A percentile compares a stretch with the other conserved stretches of the same genome.
These are phyloP conservation scores for Oceanodroma tethys DNA, from an alignment of 2,113 vertebrate species.

Conservation along the genomic window DNA sequence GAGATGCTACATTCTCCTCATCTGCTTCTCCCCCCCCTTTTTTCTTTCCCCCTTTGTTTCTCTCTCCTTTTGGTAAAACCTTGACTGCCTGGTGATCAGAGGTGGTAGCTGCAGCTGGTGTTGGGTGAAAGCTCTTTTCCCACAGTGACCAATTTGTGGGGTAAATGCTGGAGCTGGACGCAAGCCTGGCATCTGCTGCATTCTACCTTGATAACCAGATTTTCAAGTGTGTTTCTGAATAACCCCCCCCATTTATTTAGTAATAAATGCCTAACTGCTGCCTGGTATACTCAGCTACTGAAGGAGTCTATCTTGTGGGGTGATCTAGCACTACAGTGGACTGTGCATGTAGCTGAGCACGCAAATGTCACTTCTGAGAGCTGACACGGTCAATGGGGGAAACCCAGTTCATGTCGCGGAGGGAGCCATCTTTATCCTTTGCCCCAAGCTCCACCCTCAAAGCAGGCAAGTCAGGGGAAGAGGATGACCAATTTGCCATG, in stretches of 20 bases:
- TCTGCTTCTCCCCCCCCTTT: not conserved
- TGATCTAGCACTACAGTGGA: not conserved
- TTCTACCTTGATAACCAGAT: not conserved
- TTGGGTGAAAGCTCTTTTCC: not conserved
- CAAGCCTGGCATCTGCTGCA: not conserved
- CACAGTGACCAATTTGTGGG: not conserved
- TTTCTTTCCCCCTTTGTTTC: rapidly evolving
- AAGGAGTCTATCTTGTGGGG: not conserved
- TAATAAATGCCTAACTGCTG: not conserved
- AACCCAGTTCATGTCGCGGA: rapidly evolving
- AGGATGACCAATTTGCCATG: no score
- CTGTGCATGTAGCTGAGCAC: not conserved
- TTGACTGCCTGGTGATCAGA: not conserved
- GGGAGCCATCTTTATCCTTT: not conserved
- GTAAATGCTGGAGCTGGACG: not conserved
- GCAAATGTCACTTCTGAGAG: not conserved
- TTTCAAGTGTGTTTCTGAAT: not conserved
- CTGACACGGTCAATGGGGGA: rapidly evolving
- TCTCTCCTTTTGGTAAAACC: not conserved
- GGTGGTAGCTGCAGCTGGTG: not conserved
- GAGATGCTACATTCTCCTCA: not conserved
- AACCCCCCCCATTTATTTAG: rapidly evolving
- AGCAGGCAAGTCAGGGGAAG: not conserved
- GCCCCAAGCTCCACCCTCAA: not conserved
- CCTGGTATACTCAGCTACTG: not conserved